phyloP scores from a whole-genome alignment of 2,888 invertebrate genomes.

The Agrilus biguttatus region DNA sequence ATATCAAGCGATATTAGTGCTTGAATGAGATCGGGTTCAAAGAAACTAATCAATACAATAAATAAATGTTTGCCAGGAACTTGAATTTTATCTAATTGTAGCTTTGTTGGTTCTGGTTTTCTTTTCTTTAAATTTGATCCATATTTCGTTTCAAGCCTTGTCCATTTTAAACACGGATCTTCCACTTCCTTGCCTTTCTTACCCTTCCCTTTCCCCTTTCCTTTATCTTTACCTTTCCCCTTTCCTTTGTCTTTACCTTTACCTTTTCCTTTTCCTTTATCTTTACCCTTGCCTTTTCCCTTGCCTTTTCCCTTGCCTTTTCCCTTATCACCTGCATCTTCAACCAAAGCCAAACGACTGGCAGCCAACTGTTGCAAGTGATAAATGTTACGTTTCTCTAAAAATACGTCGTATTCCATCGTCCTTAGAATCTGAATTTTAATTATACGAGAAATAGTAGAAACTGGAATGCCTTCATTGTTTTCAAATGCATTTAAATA shows the following conservation, averaged over 20 bases:
- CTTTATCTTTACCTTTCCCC: constrained; percentile 1
- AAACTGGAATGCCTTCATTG: constrained; percentile 1
- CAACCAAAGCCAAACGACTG: background rate
- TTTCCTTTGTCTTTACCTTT: background rate
- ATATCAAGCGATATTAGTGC: constrained; percentile 1
- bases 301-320: background rate
- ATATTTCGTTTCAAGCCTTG: constrained; percentile 2
- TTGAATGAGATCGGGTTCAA: constrained; percentile 5
- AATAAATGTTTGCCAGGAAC: constrained; percentile 4
- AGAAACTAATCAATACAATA: constrained; percentile 6
- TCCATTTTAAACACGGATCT: constrained; percentile 1
- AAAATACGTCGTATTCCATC: constrained; percentile 5
- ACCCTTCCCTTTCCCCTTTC: background rate
- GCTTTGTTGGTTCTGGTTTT: background rate
- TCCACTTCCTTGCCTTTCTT: background rate
- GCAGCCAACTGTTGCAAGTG: background rate
- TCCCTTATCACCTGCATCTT: constrained; percentile 1
- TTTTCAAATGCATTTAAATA: background rate
- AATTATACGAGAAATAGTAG: constrained; percentile 4
- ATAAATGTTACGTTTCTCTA: background rate
- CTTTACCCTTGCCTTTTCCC: background rate
- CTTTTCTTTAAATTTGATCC: constrained; percentile 1
- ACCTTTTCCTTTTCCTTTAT: background rate
- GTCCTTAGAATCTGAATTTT: constrained; percentile 4
- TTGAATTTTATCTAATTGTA: background rate